A percentile compares a stretch with the other conserved stretches of the same genome.
Conservation (phyloP, 2,797 vertebrate genomes). For the Acanthiza pusilla region DNA sequence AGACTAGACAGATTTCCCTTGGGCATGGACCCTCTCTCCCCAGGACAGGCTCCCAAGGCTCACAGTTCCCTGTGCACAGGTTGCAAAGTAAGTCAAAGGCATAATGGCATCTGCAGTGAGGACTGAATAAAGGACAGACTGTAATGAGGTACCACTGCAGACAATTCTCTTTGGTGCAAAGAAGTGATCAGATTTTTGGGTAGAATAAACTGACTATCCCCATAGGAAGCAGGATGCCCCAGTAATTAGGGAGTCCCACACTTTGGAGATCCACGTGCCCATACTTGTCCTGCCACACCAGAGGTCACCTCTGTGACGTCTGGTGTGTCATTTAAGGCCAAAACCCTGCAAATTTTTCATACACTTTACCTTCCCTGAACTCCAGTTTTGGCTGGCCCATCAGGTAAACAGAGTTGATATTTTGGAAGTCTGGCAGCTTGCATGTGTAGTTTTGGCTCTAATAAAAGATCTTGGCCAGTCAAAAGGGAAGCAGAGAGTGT, state of each 20-base stretch:
- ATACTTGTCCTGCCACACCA: not conserved
- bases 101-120: not conserved
- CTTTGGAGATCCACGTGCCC: accelerated
- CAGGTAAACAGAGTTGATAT: slow-evolving; percentile 10
- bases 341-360: not conserved
- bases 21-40: not conserved
- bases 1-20: not conserved
- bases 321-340: not conserved
- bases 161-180: not conserved
- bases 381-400: not conserved
- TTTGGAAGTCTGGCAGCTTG: slow-evolving; percentile 13
- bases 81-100: not conserved
- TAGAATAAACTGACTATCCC: not conserved
- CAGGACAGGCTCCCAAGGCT: not conserved
- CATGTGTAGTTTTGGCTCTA: not conserved
- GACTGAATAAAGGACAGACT: not conserved
- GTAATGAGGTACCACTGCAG: not conserved
- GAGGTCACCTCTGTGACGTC: not conserved
- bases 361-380: not conserved
- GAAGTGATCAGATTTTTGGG: not conserved
- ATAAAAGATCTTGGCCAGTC: not conserved
- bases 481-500: not conserved
- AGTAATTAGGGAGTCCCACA: not conserved
- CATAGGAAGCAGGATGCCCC: not conserved
- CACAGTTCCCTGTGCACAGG: not conserved